phyloP scores from a whole-genome alignment of 1,140 invertebrate species.

The Orius insidiosus region DNA sequence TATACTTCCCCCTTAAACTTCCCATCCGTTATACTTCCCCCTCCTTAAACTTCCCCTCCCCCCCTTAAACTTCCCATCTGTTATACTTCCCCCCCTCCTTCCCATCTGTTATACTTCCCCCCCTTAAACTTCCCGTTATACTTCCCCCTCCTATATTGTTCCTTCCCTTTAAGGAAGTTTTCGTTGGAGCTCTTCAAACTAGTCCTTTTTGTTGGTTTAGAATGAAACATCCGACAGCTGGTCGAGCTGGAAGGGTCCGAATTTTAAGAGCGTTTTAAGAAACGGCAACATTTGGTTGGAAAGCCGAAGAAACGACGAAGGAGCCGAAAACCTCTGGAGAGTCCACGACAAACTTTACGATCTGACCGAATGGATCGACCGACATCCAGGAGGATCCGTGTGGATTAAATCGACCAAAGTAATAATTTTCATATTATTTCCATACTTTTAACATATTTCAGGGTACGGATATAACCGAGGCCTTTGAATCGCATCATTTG shows the following conservation, averaged over 20 bases:
- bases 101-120: no score
- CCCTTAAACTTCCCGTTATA: no score
- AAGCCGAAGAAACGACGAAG: conserved; percentile 47
- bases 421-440: not conserved
- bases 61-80: no score
- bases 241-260: not conserved
- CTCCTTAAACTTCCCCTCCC: no score
- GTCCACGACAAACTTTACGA: conserved; percentile 60
- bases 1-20: no score
- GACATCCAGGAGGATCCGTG: conserved; percentile 61
- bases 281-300: conserved; percentile 33
- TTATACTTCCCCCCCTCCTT: no score
- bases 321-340: conserved; percentile 59
- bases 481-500: conserved; percentile 48
- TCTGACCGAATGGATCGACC: conserved; percentile 41
- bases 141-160: no score
- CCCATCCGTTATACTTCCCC: no score
- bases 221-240: conserved; percentile 1
- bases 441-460: conserved; percentile 17
- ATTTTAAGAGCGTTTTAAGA: not conserved
- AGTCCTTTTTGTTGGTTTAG: no score
- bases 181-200: no score
- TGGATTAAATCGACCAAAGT: conserved; percentile 54
- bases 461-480: conserved; percentile 58
- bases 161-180: no score